These are phyloP conservation scores for Tillus elongatus DNA, from an alignment of 2,888 invertebrate species.

Conservation along the genomic window DNA sequence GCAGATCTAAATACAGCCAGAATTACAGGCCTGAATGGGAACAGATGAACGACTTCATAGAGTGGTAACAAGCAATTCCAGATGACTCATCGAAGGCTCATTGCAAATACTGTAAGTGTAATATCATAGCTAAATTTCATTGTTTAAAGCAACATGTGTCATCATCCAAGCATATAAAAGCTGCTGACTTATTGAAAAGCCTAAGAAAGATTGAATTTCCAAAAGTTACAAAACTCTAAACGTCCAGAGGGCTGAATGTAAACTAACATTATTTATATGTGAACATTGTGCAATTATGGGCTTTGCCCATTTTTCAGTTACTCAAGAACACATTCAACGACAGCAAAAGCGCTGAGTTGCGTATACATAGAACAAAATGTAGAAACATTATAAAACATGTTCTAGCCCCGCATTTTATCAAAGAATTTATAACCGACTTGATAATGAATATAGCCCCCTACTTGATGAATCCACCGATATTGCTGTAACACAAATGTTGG, in stretches of 20 bases:
- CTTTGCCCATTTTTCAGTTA: neutral
- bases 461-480: slow-evolving; percentile 9
- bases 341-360: too few species aligned
- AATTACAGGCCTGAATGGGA: slow-evolving; percentile 3
- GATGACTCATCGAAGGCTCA: slow-evolving; percentile 1
- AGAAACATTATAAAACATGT: slow-evolving; percentile 4
- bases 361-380: slow-evolving; percentile 7
- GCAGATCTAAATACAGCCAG: neutral
- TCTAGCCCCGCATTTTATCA: too few species aligned
- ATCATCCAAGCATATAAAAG: too few species aligned
- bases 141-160: slow-evolving; percentile 5
- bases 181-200: neutral
- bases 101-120: slow-evolving; percentile 3
- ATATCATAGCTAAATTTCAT: slow-evolving; percentile 1
- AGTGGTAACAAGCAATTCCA: slow-evolving; percentile 3
- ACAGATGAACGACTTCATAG: slow-evolving; percentile 3
- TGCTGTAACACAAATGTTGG: slow-evolving; percentile 8
- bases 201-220: slow-evolving; percentile 1
- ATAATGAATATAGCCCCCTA: too few species aligned
- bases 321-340: too few species aligned
- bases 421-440: neutral
- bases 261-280: neutral
- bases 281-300: neutral
- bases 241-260: neutral
- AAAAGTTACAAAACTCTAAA: neutral